Base-by-base conservation (phyloP, 2,797 vertebrate species). In the Lerista edwardsae region DNA sequence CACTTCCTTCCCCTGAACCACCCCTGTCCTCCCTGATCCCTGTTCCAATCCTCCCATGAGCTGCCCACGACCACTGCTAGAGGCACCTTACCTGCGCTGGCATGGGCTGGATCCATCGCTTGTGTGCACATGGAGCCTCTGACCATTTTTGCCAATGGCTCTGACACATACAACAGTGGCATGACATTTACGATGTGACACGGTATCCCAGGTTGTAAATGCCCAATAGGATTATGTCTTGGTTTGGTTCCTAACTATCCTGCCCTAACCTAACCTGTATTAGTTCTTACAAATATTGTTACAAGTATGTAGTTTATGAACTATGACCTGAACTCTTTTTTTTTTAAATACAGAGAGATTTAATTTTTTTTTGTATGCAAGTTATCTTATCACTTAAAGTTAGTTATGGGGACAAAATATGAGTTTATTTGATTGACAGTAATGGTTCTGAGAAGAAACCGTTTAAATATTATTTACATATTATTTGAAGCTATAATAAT, bases 381-480 rank as follows among this genome's bases (percentile, higher is more conserved):
- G 82, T 75, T 91, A n/a, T n/a, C 55, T 90, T 87, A 86, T 91
- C 87, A 90, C 90, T 82, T 92, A 83, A 91, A 90, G 57, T 88
- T 91, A 87, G 79, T 85, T 91, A 90, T 84, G n/a, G 72, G 89
- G 84, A 65, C 73, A 87, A 94, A 88, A 90, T 76, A 90, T 65
- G 29, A 87, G 79, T 93, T 94, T 93, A 87, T 90, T 91, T 94
- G 91, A 91, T 85, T 89, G 90, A 90, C 90, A 91, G 83, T 87
- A 94, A 93, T 89, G 84, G 87, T 88, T 93, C 85, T 91, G 84
- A 83, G 88, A 84, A 91, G 74, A 94, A 93, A 79, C 78, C 39
- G 88, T 93, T 95, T 94, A 94, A 94, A 91, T 93, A 92, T 94
- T 92, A 93, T 95, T 95, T 94, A 90, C 83, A 87, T 92, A 74